Percentiles rank a stretch among this genome's conserved stretches.
These are phyloP conservation scores for Tadarida brasiliensis DNA, from an alignment of 2,797 vertebrate genomes.

Conservation along the genomic window DNA sequence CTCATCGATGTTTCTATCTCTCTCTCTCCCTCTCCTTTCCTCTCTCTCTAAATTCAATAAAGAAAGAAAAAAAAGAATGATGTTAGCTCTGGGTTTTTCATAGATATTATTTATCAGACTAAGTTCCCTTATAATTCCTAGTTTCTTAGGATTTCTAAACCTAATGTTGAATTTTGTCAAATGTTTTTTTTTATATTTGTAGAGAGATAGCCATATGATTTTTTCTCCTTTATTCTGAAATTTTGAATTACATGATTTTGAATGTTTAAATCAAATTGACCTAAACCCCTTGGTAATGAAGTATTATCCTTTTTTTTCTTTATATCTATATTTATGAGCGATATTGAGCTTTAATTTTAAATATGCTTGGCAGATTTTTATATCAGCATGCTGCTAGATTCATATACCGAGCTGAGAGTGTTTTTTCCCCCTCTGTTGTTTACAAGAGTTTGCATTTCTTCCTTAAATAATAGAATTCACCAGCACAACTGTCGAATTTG, in stretches of 20 bases:
- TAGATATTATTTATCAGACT: neutral
- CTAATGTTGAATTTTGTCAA: neutral
- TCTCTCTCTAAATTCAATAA: too few species aligned
- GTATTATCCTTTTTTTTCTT: neutral
- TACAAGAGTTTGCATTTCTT: neutral
- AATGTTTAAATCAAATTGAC: neutral
- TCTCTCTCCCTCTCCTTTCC: too few species aligned
- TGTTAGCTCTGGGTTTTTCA: neutral
- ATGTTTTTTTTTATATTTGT: neutral
- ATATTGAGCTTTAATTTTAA: neutral
- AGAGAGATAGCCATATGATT: neutral
- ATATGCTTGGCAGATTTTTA: neutral
- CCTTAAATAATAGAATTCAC: slow-evolving; percentile 7
- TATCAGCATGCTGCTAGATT: neutral
- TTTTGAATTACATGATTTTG: neutral
- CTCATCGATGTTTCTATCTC: too few species aligned
- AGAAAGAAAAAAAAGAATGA: neutral
- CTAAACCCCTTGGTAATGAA: neutral
- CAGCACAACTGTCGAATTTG: neutral
- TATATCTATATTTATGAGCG: neutral
- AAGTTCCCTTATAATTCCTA: neutral
- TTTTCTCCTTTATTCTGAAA: slow-evolving; percentile 13
- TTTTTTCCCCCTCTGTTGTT: neutral
- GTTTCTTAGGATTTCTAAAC: neutral
- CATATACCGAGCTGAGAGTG: neutral